These are phyloP conservation scores for Trinectes maculatus DNA, from an alignment of 2,113 vertebrate species.

Conservation along the genomic window DNA sequence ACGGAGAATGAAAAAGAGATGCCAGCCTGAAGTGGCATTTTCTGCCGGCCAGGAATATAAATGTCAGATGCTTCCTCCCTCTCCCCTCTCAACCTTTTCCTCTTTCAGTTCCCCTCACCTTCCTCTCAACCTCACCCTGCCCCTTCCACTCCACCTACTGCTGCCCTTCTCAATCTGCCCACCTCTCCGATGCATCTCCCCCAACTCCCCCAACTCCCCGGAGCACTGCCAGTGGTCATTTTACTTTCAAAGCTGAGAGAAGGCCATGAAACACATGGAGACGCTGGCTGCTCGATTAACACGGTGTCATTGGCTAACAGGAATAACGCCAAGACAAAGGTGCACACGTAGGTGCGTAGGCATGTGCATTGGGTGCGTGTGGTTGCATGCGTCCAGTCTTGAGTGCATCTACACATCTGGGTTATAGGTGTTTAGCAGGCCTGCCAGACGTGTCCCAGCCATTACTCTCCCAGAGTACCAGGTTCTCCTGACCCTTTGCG, in stretches of 20 bases:
- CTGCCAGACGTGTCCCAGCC: slow-evolving; percentile 73
- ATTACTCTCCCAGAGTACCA: slow-evolving; percentile 62
- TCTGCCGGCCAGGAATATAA: slow-evolving; percentile 62
- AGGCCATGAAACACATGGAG: slow-evolving; percentile 63
- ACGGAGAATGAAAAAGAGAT: slow-evolving; percentile 61
- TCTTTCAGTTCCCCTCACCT: slow-evolving; percentile 67
- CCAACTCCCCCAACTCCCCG: slow-evolving; percentile 60
- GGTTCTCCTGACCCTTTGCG: slow-evolving; percentile 76
- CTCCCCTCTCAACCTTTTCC: slow-evolving; percentile 70
- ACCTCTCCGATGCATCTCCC: slow-evolving; percentile 39
- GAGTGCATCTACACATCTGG: slow-evolving; percentile 58
- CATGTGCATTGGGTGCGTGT: slow-evolving; percentile 30
- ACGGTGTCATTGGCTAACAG: slow-evolving; percentile 58
- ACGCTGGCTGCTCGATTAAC: slow-evolving; percentile 69
- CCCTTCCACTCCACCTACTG: slow-evolving; percentile 65
- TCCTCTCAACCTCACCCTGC: slow-evolving; percentile 56
- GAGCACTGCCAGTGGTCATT: slow-evolving; percentile 67
- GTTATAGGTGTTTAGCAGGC: slow-evolving; percentile 79
- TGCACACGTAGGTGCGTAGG: slow-evolving; percentile 24
- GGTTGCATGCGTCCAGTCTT: slow-evolving; percentile 7
- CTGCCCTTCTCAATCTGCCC: slow-evolving; percentile 65
- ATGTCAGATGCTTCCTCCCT: slow-evolving; percentile 69
- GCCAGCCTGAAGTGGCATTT: slow-evolving; percentile 72
- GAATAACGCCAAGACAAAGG: slow-evolving; percentile 55
- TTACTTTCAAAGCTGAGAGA: slow-evolving; percentile 60